Conservation (phyloP, 2,797 vertebrate genomes). For the Perodicticus potto region DNA sequence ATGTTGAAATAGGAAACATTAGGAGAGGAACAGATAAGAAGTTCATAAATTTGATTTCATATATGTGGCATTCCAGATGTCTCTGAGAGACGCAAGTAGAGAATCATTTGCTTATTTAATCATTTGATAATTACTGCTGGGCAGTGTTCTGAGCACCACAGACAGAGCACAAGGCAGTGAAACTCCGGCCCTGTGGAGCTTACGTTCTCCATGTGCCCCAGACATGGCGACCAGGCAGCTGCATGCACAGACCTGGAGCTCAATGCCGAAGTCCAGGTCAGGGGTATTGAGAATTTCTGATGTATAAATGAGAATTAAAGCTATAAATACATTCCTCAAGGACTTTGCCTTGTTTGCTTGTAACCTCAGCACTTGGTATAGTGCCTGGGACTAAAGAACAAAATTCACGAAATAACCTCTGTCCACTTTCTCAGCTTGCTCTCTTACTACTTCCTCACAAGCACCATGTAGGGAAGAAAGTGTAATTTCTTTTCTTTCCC, state of each 20-base stretch:
- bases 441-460: not conserved
- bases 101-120: not conserved
- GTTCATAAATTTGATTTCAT: constrained; percentile 16
- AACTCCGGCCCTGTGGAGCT: not conserved
- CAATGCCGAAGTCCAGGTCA: not conserved
- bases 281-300: not conserved
- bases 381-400: not conserved
- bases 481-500: too few species aligned
- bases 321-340: not conserved
- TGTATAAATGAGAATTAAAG: not conserved
- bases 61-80: not conserved
- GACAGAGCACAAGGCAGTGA: not conserved
- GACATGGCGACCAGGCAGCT: not conserved
- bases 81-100: constrained; percentile 24
- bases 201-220: not conserved
- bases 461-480: not conserved
- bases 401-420: not conserved
- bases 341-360: not conserved
- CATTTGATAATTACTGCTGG: not conserved
- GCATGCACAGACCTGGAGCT: constrained; percentile 5
- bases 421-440: not conserved
- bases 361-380: not conserved
- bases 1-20: not conserved
- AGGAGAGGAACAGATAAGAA: not conserved
- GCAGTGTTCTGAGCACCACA: not conserved